A percentile compares a stretch with the other conserved stretches of the same genome.
Conservation (phyloP, 1,140 invertebrate genomes). For the Galleria mellonella region DNA sequence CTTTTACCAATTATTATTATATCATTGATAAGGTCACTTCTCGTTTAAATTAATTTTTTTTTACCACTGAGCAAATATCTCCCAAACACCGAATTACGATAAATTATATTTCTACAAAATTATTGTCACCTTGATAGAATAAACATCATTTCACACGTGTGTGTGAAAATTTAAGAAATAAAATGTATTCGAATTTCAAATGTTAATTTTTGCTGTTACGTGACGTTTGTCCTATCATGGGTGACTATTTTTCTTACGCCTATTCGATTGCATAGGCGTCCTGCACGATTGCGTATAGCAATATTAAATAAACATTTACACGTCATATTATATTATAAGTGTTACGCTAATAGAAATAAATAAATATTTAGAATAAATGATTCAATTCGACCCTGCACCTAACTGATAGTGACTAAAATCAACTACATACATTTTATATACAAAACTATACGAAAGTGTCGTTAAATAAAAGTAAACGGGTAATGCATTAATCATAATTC, state of each 20-base stretch:
- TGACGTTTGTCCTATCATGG: no score
- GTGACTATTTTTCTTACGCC: no score
- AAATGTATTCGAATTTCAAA: no score
- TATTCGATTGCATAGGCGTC: no score
- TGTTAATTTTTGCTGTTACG: no score
- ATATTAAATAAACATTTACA: no score
- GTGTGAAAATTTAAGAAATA: no score
- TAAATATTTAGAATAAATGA: not conserved
- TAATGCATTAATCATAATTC: constrained; percentile 30
- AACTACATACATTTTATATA: constrained; percentile 16
- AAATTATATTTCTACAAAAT: constrained; percentile 10
- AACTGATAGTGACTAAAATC: constrained; percentile 14
- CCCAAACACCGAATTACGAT: not conserved
- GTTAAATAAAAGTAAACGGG: constrained; percentile 19
- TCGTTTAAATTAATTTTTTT: constrained; percentile 29
- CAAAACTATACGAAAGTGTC: constrained; percentile 9
- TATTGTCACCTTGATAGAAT: constrained; percentile 10
- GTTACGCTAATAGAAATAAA: not conserved
- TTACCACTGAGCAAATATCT: constrained; percentile 26
- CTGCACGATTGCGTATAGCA: no score
- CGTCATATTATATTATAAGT: no score
- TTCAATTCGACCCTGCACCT: constrained; percentile 3
- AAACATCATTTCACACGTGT: no score
- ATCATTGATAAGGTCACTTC: constrained; percentile 40
- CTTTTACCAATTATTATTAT: constrained; percentile 24